These are phyloP conservation scores for Drosophila multiciliata DNA, from an alignment of 2,888 invertebrate genomes.

Conservation along the genomic window DNA sequence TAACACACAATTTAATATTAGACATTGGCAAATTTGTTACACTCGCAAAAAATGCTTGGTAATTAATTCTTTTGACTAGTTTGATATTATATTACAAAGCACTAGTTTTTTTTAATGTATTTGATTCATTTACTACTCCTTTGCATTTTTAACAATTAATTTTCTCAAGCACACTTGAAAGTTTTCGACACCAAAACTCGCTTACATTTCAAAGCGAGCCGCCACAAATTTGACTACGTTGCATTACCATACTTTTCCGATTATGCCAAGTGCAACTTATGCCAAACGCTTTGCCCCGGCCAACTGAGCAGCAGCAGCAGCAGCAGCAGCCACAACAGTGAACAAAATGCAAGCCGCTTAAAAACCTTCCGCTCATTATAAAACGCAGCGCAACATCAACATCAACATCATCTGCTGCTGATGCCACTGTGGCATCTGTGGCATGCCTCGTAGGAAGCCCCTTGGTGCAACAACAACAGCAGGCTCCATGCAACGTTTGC, in stretches of 20 bases:
- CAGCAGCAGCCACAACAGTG: constrained; percentile 4
- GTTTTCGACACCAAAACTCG: constrained; percentile 13
- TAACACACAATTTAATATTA: neutral
- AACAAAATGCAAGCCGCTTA: constrained; percentile 50
- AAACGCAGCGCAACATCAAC: constrained; percentile 55
- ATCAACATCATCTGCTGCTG: constrained; percentile 54
- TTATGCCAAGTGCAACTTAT: constrained; percentile 41
- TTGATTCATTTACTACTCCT: neutral
- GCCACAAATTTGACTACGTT: constrained; percentile 34
- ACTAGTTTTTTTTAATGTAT: neutral
- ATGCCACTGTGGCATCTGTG: constrained; percentile 32
- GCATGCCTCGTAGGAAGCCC: constrained; percentile 42
- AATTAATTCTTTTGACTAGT: neutral
- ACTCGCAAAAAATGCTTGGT: neutral
- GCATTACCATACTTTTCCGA: constrained; percentile 50
- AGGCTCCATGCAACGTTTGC: constrained; percentile 41
- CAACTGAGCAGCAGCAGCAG: constrained; percentile 27
- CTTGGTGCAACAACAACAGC: constrained; percentile 24
- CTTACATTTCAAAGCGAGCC: constrained; percentile 19
- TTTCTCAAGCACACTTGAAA: constrained; percentile 9
- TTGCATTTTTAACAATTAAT: constrained; percentile 15
- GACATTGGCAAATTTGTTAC: neutral
- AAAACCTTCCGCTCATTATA: constrained; percentile 73
- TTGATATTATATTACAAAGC: neutral
- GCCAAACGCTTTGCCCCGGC: constrained; percentile 25